phyloP scores from a whole-genome alignment of 2,797 vertebrate species.

The Varecia variegata region DNA sequence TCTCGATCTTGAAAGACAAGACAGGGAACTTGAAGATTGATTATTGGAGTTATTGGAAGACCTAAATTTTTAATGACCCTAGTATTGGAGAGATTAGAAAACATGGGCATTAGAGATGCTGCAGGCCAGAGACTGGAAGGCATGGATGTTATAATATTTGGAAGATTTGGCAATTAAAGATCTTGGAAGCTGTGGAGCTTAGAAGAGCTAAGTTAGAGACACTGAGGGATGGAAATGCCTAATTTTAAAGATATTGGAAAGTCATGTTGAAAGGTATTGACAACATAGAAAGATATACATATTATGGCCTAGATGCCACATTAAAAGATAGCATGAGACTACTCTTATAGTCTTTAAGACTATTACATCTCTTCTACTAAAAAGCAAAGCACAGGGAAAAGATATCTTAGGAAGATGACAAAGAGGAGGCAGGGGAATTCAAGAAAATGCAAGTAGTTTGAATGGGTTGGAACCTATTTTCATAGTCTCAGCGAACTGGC shows the following conservation, averaged over 20 bases:
- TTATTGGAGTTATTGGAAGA: not conserved
- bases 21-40: not conserved
- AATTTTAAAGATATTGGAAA: conserved; percentile 26
- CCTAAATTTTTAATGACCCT: not conserved
- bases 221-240: conserved; percentile 14
- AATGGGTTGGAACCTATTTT: conserved; percentile 27
- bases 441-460: conserved; percentile 19
- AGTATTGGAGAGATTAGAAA: conserved; percentile 27
- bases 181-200: not conserved
- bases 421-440: conserved; percentile 2
- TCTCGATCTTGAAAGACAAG: conserved; percentile 25
- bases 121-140: not conserved
- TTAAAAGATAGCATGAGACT: not conserved
- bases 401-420: conserved; percentile 2
- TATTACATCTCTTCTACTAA: not conserved
- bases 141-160: not conserved
- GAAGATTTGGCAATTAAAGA: not conserved
- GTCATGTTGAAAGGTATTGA: not conserved
- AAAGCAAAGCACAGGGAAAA: conserved; percentile 18
- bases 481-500: not conserved
- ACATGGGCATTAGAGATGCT: not conserved
- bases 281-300: not conserved
- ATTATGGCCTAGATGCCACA: not conserved
- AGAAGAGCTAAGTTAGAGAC: conserved; percentile 22
- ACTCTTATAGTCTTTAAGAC: conserved; percentile 11